Base-by-base conservation (phyloP, 2,888 invertebrate species). In the Agrilus cyanescens region DNA sequence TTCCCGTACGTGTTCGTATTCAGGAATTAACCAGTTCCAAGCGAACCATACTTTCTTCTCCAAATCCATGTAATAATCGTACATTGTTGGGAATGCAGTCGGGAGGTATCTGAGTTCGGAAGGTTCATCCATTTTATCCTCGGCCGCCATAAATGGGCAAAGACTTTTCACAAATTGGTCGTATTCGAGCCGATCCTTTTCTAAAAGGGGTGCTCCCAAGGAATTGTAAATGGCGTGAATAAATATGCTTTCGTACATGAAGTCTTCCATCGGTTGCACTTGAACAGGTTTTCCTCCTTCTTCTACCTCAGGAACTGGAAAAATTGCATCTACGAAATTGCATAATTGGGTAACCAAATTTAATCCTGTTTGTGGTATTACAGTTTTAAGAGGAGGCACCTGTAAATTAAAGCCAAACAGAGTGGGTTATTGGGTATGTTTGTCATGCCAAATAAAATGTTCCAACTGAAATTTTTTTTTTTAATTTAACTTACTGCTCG, bases 271-370 rank as follows among this genome's bases (percentile, higher is more conserved):
- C 8, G 8, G 8, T 10, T 33, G 14, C 2, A 16, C 15, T 37
- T 25, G 37, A 8, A 16, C 16, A 8, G 65, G 62, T 41, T 71
- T 69, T 1, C 72, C 71, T n/a, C 55, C 62, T 58, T 74, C 69
- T 47, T 58, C 54, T 1, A 59, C 58, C 1, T 40, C 41, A 30
- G 54, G 50, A 44, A 62, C 55, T 0, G 78, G 75, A 56, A 78
- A 66, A 18, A 89, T 69, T 0, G 84, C 79, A 54, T 87, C 86
- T 43, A 89, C 77, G 70, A 89, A 80, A 55, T 75, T 75, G 59
- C 88, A 84, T 13, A 94, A 69, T 62, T 94, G 94, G 2, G 77
- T 76, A 4, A 90, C 82, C 84, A 94, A 76, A 63, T 93, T 93
- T 1, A 94, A 70, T 35, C 81, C 80, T 1, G 90, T 91, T 63